A percentile compares a stretch with the other conserved stretches of the same genome.
These are phyloP conservation scores for Cydia amplana DNA, from an alignment of 1,140 invertebrate species.

Conservation along the genomic window DNA sequence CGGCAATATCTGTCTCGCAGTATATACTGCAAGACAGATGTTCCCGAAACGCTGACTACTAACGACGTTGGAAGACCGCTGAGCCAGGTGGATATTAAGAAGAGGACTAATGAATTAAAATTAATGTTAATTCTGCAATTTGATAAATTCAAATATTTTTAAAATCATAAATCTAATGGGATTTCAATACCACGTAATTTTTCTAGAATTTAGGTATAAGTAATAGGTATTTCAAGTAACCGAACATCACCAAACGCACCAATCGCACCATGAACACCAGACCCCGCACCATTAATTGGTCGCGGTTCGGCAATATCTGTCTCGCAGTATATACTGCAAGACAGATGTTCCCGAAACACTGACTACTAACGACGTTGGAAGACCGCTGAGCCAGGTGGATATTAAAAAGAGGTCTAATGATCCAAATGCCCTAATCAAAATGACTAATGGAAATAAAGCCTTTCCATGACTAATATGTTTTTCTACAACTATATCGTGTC, in stretches of 20 bases:
- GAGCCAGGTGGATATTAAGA: not conserved
- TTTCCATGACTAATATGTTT: too few relatives aligned
- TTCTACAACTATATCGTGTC: too few relatives aligned
- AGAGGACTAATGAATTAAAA: not conserved
- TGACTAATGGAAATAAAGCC: too few relatives aligned
- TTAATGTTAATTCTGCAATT: too few relatives aligned
- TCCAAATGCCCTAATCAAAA: too few relatives aligned
- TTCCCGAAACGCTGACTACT: not conserved
- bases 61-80: not conserved
- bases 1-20: not conserved
- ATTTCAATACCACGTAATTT: too few relatives aligned
- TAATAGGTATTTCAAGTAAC: constrained; percentile 1
- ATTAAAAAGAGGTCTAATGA: not conserved
- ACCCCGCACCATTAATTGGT: not conserved
- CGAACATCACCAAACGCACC: too few relatives aligned
- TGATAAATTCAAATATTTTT: too few relatives aligned
- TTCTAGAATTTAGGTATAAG: constrained; percentile 5
- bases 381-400: not conserved
- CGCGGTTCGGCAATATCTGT: not conserved
- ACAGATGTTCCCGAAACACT: not conserved
- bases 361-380: not conserved
- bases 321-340: not conserved
- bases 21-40: not conserved
- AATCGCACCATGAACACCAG: too few relatives aligned
- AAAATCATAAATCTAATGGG: too few relatives aligned